Percentiles rank a stretch among this genome's conserved stretches.
Conservation (phyloP, 2,888 invertebrate species). For the Oegoconia quadripuncta region DNA sequence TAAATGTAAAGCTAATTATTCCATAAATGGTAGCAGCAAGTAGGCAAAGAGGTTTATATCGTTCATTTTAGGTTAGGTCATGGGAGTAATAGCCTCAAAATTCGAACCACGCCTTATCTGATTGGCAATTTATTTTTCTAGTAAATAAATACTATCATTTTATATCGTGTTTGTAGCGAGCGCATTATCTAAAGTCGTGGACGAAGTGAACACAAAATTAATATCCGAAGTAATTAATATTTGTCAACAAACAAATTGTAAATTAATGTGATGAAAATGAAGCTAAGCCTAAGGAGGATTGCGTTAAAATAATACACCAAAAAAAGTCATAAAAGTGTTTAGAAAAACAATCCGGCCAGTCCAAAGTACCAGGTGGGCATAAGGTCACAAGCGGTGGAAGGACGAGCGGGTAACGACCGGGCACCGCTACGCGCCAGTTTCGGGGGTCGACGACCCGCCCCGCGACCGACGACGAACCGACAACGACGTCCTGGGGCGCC, state of each 20-base stretch:
- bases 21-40: no score
- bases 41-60: neutral
- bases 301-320: no score
- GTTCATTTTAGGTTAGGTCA: slow-evolving; percentile 24
- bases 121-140: no score
- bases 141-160: no score
- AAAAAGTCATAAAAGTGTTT: neutral
- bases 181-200: no score
- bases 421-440: slow-evolving; percentile 73
- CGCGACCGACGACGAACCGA: slow-evolving; percentile 56
- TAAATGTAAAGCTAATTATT: no score
- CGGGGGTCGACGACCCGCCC: slow-evolving; percentile 69
- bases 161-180: no score
- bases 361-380: slow-evolving; percentile 64
- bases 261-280: no score
- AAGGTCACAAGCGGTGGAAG: slow-evolving; percentile 66
- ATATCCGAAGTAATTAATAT: no score
- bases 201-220: no score
- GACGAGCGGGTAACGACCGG: slow-evolving; percentile 75
- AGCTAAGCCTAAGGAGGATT: no score
- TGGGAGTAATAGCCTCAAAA: slow-evolving; percentile 31
- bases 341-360: slow-evolving; percentile 26
- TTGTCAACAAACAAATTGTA: no score
- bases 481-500: slow-evolving; percentile 4
- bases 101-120: slow-evolving; percentile 3